Base-by-base conservation (phyloP, 2,888 invertebrate genomes). In the Lasioglossum figueresi region DNA sequence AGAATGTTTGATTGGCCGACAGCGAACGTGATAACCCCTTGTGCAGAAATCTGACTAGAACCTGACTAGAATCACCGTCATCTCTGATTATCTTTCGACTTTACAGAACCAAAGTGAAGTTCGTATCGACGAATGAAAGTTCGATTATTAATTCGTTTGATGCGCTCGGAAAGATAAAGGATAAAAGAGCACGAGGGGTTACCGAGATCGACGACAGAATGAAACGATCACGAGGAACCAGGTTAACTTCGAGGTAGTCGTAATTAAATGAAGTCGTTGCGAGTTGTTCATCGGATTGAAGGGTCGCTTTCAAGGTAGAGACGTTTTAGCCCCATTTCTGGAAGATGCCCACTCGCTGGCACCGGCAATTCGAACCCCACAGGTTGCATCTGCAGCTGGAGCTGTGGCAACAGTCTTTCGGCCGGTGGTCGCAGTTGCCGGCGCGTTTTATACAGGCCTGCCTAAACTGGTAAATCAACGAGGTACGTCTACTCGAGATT, bases 341-440 rank as follows among this genome's bases (percentile, higher is more conserved):
- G 96, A 98, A 98, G 94, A 98, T 96, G 85, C 98, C 98, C 97
- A 97, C 97, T 92, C 98, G 97, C 95, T 98, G 98, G 95, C 98
- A 98, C 93, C 97, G 96, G 95, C 98, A 98, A 96, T 98, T 98
- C 94, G 97, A 97, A 85, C 98, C 98, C 98, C 98, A 98, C 77
- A 98, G 96, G 95, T 98, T 98, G 96, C 98, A 98, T 88, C 98
- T 96, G 95, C 98, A 98, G 88, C 98, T 97, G 88, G 97, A 97
- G 92, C 97, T 97, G 96, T 97, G 97, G 96, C 98, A 98, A 96
- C 98, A 98, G 95, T 98, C 98, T 88, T 97, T 97, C 19, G 97
- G 97, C 86, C 98, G 96, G 95, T 98, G 97, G 95, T 98, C 98
- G 95, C 98, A 98, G 95, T 97, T 97, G 88, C 97, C 97, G 10